Conservation (phyloP, 2,113 vertebrate species). For the Apaloderma vittatum region DNA sequence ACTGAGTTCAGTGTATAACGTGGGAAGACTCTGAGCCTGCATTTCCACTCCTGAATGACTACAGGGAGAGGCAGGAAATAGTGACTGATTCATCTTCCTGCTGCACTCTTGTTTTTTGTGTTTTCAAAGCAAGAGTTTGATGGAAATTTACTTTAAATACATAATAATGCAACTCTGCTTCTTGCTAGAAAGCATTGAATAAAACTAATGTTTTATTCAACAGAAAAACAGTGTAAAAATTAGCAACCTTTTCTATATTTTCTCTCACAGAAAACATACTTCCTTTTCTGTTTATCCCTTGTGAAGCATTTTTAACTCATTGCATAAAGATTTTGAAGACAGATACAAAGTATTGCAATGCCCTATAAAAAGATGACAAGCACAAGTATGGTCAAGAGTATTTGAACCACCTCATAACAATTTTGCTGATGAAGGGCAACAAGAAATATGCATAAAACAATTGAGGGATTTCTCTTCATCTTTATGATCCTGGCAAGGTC, state of each 20-base stretch:
- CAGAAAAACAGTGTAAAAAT: not conserved
- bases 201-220: not conserved
- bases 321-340: not conserved
- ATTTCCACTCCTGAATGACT: not conserved
- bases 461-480: not conserved
- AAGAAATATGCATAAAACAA: not conserved
- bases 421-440: not conserved
- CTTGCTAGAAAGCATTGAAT: not conserved
- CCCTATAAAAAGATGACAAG: not conserved
- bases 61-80: not conserved
- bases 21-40: not conserved
- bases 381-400: not conserved
- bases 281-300: not conserved
- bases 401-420: not conserved
- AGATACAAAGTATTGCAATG: not conserved
- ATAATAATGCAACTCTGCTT: not conserved
- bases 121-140: not conserved
- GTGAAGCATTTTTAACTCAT: not conserved
- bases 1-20: not conserved
- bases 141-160: not conserved
- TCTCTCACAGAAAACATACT: not conserved
- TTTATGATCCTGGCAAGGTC: slow-evolving; percentile 24
- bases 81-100: not conserved
- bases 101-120: not conserved
- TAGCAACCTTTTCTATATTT: not conserved